Conservation (phyloP, 2,113 vertebrate species). For the Crotalus helleri region DNA sequence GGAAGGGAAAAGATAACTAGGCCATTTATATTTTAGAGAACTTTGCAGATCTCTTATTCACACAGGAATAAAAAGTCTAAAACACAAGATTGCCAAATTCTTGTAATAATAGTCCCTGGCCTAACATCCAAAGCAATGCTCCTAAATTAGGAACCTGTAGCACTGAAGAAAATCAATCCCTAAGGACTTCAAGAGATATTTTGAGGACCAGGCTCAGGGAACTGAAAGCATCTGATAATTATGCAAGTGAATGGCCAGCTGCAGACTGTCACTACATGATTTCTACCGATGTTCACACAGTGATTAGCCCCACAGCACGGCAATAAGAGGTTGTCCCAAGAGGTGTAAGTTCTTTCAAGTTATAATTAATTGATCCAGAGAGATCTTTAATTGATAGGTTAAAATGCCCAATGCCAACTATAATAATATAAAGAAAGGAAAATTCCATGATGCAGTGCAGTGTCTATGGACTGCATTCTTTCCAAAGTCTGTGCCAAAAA, state of each 20-base stretch:
- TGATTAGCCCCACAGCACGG: background rate
- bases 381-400: conserved; percentile 12
- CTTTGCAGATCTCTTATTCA: background rate
- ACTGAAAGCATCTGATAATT: background rate
- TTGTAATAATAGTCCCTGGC: background rate
- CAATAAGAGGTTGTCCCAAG: background rate
- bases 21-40: background rate
- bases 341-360: conserved; percentile 5
- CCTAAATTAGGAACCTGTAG: background rate
- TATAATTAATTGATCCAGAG: conserved; percentile 2
- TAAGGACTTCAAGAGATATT: background rate
- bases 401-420: background rate
- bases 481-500: background rate
- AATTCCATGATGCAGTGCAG: background rate
- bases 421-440: background rate
- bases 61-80: background rate
- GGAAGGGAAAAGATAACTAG: background rate
- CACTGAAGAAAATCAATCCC: conserved; percentile 10
- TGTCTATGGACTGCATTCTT: background rate
- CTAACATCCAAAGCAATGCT: background rate
- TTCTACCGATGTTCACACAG: background rate
- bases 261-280: conserved; percentile 6
- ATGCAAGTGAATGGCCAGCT: conserved; percentile 1
- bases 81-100: background rate
- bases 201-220: background rate